These are phyloP conservation scores for Byasa hedistus DNA, from an alignment of 2,888 invertebrate genomes.

Conservation along the genomic window DNA sequence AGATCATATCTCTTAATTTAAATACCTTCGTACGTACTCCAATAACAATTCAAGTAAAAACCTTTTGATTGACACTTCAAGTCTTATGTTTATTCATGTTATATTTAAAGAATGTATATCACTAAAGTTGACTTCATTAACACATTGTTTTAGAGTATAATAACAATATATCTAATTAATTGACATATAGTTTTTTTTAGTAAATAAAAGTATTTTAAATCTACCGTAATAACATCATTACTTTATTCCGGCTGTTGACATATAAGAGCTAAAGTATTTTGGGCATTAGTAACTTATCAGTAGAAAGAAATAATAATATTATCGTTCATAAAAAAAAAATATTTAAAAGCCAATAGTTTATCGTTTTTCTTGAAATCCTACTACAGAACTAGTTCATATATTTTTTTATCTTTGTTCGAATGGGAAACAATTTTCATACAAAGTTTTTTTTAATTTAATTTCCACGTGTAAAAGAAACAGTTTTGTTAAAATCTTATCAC, in stretches of 20 bases:
- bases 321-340: no score
- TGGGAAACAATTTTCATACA: no score
- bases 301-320: no score
- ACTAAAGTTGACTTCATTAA: not conserved
- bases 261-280: no score
- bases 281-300: no score
- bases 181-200: no score
- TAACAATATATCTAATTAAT: no score
- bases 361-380: not conserved
- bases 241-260: no score
- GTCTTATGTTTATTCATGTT: not conserved
- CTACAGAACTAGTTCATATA: not conserved
- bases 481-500: not conserved
- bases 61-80: slow-evolving; percentile 8
- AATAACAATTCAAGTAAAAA: slow-evolving; percentile 4
- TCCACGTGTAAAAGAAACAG: no score
- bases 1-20: slow-evolving; percentile 12
- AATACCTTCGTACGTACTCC: not conserved
- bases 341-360: not conserved
- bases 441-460: no score
- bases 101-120: not conserved
- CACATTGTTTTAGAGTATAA: not conserved
- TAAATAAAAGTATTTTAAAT: no score
- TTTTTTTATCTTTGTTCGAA: not conserved
- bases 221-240: no score